phyloP scores from a whole-genome alignment of 2,113 vertebrate genomes.

The Caretta caretta region DNA sequence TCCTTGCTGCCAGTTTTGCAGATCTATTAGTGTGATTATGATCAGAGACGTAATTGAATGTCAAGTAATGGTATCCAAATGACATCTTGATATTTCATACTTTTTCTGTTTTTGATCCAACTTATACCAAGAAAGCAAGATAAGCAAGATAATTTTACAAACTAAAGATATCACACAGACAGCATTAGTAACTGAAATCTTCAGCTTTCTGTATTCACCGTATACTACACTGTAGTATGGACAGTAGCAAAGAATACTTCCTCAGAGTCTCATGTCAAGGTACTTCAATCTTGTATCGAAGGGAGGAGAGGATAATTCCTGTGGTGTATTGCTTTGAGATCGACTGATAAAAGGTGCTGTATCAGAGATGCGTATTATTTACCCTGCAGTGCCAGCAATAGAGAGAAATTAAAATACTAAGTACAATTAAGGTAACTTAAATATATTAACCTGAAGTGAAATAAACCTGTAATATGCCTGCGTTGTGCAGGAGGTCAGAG shows the following conservation, averaged over 20 bases:
- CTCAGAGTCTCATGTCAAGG: background rate
- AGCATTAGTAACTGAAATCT: background rate
- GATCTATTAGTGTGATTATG: background rate
- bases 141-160: background rate
- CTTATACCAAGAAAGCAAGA: background rate
- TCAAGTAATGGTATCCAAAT: background rate
- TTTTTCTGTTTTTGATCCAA: background rate
- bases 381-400: background rate
- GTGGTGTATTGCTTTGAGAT: background rate
- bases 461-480: background rate
- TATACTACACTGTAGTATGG: background rate
- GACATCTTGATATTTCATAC: background rate
- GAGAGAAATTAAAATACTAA: background rate
- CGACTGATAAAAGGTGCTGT: background rate
- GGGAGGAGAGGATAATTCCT: background rate
- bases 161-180: background rate
- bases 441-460: background rate
- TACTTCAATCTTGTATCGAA: background rate
- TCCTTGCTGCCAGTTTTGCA: background rate
- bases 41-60: background rate
- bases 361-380: background rate
- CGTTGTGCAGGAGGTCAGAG: too few relatives aligned
- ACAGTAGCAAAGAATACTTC: background rate
- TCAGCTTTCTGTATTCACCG: background rate
- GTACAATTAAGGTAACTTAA: background rate